Conservation (phyloP, 2,113 vertebrate species). For the Trinectes maculatus region DNA sequence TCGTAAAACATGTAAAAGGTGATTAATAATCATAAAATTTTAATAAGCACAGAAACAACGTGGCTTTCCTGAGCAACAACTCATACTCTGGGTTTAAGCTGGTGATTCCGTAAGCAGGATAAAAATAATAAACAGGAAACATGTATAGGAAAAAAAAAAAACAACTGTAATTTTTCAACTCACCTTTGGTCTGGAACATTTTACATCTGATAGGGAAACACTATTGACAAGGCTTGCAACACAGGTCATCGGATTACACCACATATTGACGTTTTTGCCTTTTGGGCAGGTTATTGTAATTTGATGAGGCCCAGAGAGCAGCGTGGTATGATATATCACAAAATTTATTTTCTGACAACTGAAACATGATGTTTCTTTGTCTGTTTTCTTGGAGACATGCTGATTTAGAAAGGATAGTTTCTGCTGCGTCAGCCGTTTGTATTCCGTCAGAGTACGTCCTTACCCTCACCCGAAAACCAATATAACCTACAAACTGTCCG, state of each 20-base stretch:
- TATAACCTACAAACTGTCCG: neutral
- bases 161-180: conserved; percentile 50
- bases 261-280: conserved; percentile 74
- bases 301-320: conserved; percentile 61
- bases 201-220: conserved; percentile 67
- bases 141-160: conserved; percentile 14
- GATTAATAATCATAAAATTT: conserved; percentile 65
- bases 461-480: neutral
- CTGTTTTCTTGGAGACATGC: conserved; percentile 50
- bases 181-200: conserved; percentile 65
- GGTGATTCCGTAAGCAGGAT: neutral
- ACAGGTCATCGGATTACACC: conserved; percentile 70
- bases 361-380: conserved; percentile 61
- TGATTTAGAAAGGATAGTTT: conserved; percentile 36
- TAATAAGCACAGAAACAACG: conserved; percentile 50
- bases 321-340: conserved; percentile 42
- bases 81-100: neutral
- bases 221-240: conserved; percentile 71
- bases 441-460: neutral
- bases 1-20: conserved; percentile 28
- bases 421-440: neutral
- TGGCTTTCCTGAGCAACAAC: conserved; percentile 34
- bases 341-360: conserved; percentile 48
- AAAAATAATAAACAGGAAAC: conserved; percentile 8
- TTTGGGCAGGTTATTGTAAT: conserved; percentile 68